Conservation (phyloP, 2,888 invertebrate genomes). For the Pachliopta kotzebuea region DNA sequence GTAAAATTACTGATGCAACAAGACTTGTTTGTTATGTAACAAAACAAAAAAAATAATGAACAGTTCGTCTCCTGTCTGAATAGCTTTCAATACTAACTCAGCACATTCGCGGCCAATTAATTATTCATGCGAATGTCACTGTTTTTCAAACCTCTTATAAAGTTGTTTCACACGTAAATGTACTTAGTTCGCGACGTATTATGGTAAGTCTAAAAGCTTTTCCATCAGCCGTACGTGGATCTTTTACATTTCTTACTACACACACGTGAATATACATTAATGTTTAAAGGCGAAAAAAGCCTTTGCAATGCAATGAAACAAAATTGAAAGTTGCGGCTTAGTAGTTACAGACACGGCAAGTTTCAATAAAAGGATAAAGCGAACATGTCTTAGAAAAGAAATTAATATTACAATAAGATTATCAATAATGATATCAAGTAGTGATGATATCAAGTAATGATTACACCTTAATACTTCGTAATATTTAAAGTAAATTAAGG, state of each 20-base stretch:
- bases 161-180: slow-evolving; percentile 9
- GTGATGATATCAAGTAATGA: no score
- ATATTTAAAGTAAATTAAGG: no score
- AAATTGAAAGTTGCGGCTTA: not conserved
- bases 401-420: no score
- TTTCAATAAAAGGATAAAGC: not conserved
- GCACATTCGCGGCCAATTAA: not conserved
- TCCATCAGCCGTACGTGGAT: slow-evolving; percentile 22
- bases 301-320: not conserved
- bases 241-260: not conserved
- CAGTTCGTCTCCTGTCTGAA: not conserved
- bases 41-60: not conserved
- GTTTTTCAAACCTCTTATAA: slow-evolving; percentile 2
- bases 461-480: no score
- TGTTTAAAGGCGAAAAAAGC: not conserved
- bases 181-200: slow-evolving; percentile 6
- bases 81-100: not conserved
- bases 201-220: slow-evolving; percentile 10
- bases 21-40: no score
- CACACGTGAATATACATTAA: not conserved
- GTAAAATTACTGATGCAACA: no score
- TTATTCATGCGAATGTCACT: slow-evolving; percentile 7
- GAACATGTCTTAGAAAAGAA: no score
- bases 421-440: no score
- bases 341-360: not conserved